Evolutionary conservation across 2,113 vertebrate genomes (phyloP).

Genomic region (Thalassarche chlororhynchos): DNA sequence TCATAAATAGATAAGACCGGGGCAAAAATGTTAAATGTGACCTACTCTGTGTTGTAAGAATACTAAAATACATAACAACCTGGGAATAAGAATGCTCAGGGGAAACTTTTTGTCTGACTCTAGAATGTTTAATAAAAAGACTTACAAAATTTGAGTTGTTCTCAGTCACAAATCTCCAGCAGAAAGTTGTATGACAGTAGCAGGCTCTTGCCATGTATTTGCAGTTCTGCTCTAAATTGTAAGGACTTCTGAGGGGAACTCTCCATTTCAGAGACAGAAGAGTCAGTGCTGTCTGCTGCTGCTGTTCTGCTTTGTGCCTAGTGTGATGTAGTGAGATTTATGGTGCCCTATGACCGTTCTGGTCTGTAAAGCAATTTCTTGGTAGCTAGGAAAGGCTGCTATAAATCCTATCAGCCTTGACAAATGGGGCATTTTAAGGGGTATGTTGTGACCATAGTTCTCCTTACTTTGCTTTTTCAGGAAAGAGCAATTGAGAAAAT

Average conservation of each 20-base stretch:
- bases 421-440: background rate
- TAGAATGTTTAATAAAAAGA: background rate
- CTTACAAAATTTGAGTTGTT: background rate
- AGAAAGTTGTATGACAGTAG: background rate
- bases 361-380: background rate
- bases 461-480: background rate
- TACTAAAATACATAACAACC: background rate
- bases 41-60: background rate
- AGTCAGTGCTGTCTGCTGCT: background rate
- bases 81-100: background rate
- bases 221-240: background rate
- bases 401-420: background rate
- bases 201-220: background rate
- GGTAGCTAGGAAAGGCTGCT: background rate
- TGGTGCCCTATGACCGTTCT: background rate
- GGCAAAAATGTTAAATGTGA: background rate
- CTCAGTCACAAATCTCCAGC: background rate
- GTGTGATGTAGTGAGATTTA: background rate
- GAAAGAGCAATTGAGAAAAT: background rate
- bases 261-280: background rate
- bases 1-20: background rate
- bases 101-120: background rate
- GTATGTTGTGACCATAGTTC: background rate
- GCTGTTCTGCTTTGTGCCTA: background rate
- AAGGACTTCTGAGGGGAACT: background rate